phyloP scores from a whole-genome alignment of 1,140 invertebrate genomes.

The Bombus soroeensis region DNA sequence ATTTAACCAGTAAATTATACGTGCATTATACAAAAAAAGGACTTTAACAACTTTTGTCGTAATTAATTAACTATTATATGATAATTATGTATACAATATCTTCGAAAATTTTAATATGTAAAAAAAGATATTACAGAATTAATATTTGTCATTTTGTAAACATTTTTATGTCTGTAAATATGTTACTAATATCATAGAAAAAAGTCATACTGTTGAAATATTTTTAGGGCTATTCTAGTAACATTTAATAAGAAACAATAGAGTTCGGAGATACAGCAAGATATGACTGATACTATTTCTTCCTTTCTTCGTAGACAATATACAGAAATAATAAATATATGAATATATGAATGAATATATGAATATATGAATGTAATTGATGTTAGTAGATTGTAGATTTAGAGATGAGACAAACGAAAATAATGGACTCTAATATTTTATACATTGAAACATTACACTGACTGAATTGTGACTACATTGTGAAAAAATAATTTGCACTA shows the following conservation, averaged over 20 bases:
- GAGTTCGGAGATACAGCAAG: neutral
- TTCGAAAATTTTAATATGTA: neutral
- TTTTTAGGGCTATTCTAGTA: slow-evolving; percentile 40
- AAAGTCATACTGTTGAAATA: slow-evolving; percentile 20
- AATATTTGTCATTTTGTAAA: slow-evolving; percentile 34
- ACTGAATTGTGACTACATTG: slow-evolving; percentile 23
- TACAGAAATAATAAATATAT: slow-evolving; percentile 15
- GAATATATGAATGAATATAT: no score
- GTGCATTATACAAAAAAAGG: neutral
- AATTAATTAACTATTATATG: neutral
- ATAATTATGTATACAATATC: slow-evolving; percentile 26
- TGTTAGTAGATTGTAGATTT: slow-evolving; percentile 34
- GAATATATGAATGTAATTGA: slow-evolving; percentile 22
- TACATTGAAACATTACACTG: slow-evolving; percentile 32
- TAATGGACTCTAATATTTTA: slow-evolving; percentile 27
- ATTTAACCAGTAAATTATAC: slow-evolving; percentile 1
- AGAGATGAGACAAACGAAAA: slow-evolving; percentile 9
- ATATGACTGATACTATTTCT: slow-evolving; percentile 38
- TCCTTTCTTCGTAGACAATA: slow-evolving; percentile 48
- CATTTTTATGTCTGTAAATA: slow-evolving; percentile 43
- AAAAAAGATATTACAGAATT: slow-evolving; percentile 9
- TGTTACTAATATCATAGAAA: slow-evolving; percentile 8
- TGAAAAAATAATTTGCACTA: slow-evolving; percentile 1
- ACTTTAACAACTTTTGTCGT: slow-evolving; percentile 13
- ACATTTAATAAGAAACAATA: slow-evolving; percentile 14